Conservation (phyloP, 2,888 invertebrate species). For the Caenorhabditis sulstoni region DNA sequence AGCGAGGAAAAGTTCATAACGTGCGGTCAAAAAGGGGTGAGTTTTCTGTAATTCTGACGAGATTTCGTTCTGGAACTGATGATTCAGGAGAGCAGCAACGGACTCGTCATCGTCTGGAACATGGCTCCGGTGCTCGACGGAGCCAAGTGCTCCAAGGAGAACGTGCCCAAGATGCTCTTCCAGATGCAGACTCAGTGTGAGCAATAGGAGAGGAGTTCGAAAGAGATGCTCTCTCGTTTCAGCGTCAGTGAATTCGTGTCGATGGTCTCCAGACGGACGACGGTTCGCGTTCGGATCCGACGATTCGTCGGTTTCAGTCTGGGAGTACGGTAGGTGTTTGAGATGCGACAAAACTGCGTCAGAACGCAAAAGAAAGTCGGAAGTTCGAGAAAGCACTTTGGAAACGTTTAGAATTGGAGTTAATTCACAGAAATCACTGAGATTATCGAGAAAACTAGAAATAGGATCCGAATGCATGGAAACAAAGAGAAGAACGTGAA, state of each 20-base stretch:
- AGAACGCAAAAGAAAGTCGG: too few relatives aligned
- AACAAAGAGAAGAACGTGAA: too few relatives aligned
- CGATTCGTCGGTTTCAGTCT: constrained; percentile 63
- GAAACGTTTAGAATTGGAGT: too few relatives aligned
- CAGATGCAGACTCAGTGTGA: constrained; percentile 43
- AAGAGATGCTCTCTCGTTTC: constrained; percentile 20
- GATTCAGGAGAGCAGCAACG: constrained; percentile 61
- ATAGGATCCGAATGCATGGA: too few relatives aligned
- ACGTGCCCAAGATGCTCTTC: constrained; percentile 48
- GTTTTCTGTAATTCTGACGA: constrained; percentile 11
- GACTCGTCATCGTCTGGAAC: constrained; percentile 73
- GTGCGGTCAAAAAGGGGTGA: constrained; percentile 70
- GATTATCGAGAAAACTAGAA: too few relatives aligned
- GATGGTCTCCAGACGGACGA: constrained; percentile 72
- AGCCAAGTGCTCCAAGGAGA: constrained; percentile 41
- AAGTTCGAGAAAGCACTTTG: too few relatives aligned
- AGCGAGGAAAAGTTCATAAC: constrained; percentile 72
- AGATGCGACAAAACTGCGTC: too few relatives aligned
- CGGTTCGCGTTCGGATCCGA: constrained; percentile 65
- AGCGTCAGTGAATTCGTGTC: constrained; percentile 74
- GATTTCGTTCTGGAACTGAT: background rate
- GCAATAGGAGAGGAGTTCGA: background rate
- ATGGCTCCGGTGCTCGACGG: constrained; percentile 59
- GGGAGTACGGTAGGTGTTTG: constrained; percentile 59
- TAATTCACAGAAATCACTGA: too few relatives aligned